Percentiles rank a stretch among this genome's conserved stretches.
These are phyloP conservation scores for Microtus oregoni DNA, from an alignment of 2,113 vertebrate genomes.

Conservation along the genomic window DNA sequence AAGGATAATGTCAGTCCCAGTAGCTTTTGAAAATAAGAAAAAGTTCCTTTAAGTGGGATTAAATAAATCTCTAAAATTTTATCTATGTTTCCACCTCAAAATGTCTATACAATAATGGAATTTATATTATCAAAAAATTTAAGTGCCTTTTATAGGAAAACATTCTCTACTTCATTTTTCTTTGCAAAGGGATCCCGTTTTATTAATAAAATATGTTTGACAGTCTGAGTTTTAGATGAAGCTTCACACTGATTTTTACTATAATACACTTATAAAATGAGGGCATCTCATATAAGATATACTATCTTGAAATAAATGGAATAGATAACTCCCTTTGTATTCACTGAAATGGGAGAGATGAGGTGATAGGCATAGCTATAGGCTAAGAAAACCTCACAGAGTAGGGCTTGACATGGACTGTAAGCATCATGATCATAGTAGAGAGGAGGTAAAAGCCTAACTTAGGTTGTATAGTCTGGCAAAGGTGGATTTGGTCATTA, in stretches of 20 bases:
- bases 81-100: not conserved
- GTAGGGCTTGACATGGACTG: not conserved
- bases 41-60: not conserved
- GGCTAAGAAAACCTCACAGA: not conserved
- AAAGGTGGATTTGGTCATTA: not conserved
- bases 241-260: not conserved
- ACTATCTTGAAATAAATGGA: not conserved
- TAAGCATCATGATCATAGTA: not conserved
- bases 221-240: not conserved
- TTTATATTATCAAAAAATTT: not conserved
- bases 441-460: not conserved
- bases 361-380: not conserved
- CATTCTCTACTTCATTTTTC: not conserved
- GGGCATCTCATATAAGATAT: not conserved
- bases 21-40: slow-evolving; percentile 9
- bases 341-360: not conserved
- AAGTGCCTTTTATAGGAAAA: not conserved
- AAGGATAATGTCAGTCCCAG: not conserved
- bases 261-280: not conserved
- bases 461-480: not conserved
- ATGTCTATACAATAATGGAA: not conserved
- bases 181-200: not conserved
- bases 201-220: not conserved
- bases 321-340: not conserved
- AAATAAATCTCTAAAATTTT: slow-evolving; percentile 8